Base-by-base conservation (phyloP, 2,888 invertebrate species). In the Tortricodes alternella region DNA sequence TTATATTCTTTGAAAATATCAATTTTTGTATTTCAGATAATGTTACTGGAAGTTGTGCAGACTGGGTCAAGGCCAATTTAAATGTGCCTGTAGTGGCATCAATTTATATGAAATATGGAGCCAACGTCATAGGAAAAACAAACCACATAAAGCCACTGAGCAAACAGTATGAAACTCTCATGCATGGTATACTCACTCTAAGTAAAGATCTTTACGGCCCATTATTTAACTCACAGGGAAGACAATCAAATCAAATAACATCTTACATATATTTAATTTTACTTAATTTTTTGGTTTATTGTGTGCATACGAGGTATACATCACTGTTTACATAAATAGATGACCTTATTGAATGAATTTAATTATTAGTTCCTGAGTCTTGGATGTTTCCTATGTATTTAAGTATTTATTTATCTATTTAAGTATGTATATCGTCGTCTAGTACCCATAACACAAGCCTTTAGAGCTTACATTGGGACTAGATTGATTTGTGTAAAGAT, bases 1-100 rank as follows among this genome's bases (percentile, higher is more conserved):
- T 11, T 5, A 34, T 15, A 13, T 34, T 13, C 0, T 6, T 13
- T 34, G 34, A 6, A 7, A 13, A 1, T 11, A 48, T 19, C 13
- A 21, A 29, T 16, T 24, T 19, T 53, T 35, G 11, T 43, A 24
- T 71, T 78, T 32, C 69, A 87, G 88, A 78, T 65, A 86, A 86
- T 56, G 67, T 71, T 58, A 68, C 79, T 60, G 88, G 89, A 9
- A 86, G 80, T 59, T 71, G 75, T 65, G 85, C 89, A 19, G 89
- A 90, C 60, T 90, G 88, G 88, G 85, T 89, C 2, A 89, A 90
- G 61, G 67, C 60, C 8, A 77, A 78, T 51, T 66, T 89, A 39
- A 89, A 89, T 60, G 72, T 80, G 21, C 89, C 89, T 1, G 53
- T 89, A 35, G 89, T 90, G 0, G 83, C 74, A 49, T 86, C 88